Conservation (phyloP, 2,797 vertebrate genomes). For the Alauda arvensis region DNA sequence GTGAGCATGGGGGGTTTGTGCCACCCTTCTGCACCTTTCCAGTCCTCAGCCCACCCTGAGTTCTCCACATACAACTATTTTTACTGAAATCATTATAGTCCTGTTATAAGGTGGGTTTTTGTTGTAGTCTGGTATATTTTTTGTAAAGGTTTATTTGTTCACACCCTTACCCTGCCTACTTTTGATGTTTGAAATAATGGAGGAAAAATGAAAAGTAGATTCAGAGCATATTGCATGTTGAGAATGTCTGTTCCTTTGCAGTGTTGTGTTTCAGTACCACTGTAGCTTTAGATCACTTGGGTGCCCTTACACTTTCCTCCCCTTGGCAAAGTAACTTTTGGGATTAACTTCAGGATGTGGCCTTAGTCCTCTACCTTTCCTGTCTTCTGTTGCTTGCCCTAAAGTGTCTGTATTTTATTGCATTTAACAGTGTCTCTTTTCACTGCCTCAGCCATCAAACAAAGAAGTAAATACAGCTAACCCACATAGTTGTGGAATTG, state of each 20-base stretch:
- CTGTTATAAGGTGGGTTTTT: neutral
- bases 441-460: neutral
- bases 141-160: neutral
- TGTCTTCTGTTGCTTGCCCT: neutral
- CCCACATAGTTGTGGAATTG: neutral
- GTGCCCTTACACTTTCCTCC: neutral
- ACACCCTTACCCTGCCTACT: neutral
- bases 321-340: neutral
- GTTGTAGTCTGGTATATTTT: neutral
- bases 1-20: constrained; percentile 60
- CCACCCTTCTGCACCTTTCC: neutral
- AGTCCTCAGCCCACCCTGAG: neutral
- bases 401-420: neutral
- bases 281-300: neutral
- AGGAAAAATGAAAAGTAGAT: neutral
- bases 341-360: neutral
- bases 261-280: neutral
- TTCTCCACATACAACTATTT: neutral
- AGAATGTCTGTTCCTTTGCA: neutral
- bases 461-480: neutral
- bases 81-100: neutral
- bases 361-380: neutral
- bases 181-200: neutral
- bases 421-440: neutral
- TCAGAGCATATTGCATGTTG: neutral